These are phyloP conservation scores for Chrysochloris asiatica DNA, from an alignment of 2,113 vertebrate species.

Conservation along the genomic window DNA sequence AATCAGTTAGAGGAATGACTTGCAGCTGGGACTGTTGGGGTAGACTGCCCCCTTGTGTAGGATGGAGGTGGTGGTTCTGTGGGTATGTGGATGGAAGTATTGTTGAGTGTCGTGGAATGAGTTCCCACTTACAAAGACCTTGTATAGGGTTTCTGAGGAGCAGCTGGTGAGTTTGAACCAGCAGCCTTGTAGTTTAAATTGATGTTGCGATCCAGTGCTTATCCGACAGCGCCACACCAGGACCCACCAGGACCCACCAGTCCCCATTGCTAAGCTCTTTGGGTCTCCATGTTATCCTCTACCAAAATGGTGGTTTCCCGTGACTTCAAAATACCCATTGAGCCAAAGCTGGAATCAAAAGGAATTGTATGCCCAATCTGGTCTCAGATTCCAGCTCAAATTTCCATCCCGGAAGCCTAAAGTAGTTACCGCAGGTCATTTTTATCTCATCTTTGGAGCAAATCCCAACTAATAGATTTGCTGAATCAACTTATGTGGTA, in stretches of 20 bases:
- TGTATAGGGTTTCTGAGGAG: no score
- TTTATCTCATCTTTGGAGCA: not conserved
- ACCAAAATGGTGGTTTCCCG: not conserved
- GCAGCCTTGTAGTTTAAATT: no score
- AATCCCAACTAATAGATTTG: not conserved
- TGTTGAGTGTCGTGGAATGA: no score
- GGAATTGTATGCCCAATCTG: not conserved
- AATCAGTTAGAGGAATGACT: not conserved
- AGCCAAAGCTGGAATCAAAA: not conserved
- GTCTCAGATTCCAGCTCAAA: no score
- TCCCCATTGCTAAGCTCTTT: not conserved
- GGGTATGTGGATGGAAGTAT: no score
- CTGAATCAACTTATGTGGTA: no score
- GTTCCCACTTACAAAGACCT: no score
- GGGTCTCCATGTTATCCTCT: not conserved
- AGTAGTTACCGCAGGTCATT: not conserved
- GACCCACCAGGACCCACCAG: no score
- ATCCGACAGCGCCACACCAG: no score
- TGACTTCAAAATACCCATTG: not conserved
- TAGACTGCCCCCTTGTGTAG: not conserved
- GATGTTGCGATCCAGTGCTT: no score
- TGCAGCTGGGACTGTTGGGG: not conserved
- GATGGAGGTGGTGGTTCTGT: fast-evolving
- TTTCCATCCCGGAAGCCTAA: not conserved
- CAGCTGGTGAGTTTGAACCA: no score